A percentile compares a stretch with the other conserved stretches of the same genome.
phyloP scores from a whole-genome alignment of 2,888 invertebrate species.

The Beris chalybata region DNA sequence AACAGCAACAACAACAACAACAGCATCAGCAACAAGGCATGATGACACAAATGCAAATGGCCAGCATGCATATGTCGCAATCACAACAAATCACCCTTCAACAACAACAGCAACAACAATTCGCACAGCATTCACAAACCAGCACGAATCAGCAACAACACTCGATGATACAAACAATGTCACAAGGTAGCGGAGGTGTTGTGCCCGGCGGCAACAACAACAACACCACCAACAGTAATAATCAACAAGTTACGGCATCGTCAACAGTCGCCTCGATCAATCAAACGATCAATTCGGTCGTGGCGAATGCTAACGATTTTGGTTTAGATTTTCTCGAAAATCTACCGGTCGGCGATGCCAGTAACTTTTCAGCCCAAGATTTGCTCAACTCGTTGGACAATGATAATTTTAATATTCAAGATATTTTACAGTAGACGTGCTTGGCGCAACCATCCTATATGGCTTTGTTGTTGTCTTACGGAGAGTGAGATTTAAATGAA shows the following conservation, averaged over 20 bases:
- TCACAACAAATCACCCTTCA: constrained; percentile 66
- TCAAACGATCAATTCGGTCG: constrained; percentile 55
- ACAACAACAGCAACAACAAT: constrained; percentile 51
- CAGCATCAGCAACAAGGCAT: constrained; percentile 46
- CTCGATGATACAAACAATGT: constrained; percentile 48
- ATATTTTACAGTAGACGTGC: constrained; percentile 52
- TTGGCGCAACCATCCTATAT: too few species aligned
- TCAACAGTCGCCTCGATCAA: constrained; percentile 44
- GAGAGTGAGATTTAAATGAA: not conserved
- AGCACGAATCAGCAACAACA: constrained; percentile 51
- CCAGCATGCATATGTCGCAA: constrained; percentile 72
- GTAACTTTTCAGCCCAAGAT: constrained; percentile 79
- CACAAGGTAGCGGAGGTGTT: constrained; percentile 39
- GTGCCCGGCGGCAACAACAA: constrained; percentile 9
- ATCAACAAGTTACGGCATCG: constrained; percentile 43
- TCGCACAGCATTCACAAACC: constrained; percentile 50
- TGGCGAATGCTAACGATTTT: constrained; percentile 64
- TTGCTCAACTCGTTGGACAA: constrained; percentile 81
- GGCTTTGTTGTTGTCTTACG: not conserved
- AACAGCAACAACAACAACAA: constrained; percentile 45
- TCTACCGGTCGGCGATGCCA: constrained; percentile 74
- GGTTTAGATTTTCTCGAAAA: constrained; percentile 85
- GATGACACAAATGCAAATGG: constrained; percentile 60
- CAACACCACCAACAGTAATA: constrained; percentile 27
- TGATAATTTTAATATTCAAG: constrained; percentile 70